A percentile compares a stretch with the other conserved stretches of the same genome.
Evolutionary conservation across 2,797 vertebrate genomes (phyloP).

Genomic region (Bradypodion ventrale): DNA sequence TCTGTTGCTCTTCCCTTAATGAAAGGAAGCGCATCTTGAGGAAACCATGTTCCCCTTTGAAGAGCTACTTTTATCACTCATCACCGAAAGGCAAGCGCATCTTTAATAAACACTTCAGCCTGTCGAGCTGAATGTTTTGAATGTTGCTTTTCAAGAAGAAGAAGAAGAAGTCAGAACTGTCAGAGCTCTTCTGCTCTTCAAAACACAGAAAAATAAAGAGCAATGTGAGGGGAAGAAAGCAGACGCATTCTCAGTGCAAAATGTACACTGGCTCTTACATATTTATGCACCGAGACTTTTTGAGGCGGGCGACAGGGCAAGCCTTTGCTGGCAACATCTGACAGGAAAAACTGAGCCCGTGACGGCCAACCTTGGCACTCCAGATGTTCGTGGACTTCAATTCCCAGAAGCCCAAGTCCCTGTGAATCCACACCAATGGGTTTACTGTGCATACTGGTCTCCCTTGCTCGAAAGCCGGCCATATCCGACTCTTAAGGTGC

Average conservation of each 20-base stretch:
- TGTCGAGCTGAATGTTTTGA: conserved; percentile 51
- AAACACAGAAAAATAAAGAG: conserved; percentile 1
- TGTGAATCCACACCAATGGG: no score
- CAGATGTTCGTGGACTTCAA: no score
- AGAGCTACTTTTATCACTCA: conserved; percentile 10
- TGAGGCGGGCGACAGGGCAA: no score
- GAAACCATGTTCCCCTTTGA: conserved; percentile 6
- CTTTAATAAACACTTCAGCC: conserved; percentile 41
- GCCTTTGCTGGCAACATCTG: not conserved
- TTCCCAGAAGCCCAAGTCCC: no score
- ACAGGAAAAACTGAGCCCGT: no score
- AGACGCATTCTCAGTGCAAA: not conserved
- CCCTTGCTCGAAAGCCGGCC: no score
- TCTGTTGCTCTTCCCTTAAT: not conserved
- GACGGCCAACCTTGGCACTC: no score
- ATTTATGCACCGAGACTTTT: not conserved
- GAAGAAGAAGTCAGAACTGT: conserved; percentile 52
- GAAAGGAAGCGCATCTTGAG: not conserved
- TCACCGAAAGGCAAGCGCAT: conserved; percentile 25
- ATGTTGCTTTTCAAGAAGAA: conserved; percentile 54
- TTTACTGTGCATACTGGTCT: no score
- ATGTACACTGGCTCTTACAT: not conserved
- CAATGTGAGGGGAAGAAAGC: conserved; percentile 26
- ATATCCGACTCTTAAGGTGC: no score
- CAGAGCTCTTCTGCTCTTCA: conserved; percentile 44